Evolutionary conservation across 2,113 vertebrate genomes (phyloP), one percentile per base, ranked within the genome.

Genomic region (Bostrychus sinensis): DNA sequence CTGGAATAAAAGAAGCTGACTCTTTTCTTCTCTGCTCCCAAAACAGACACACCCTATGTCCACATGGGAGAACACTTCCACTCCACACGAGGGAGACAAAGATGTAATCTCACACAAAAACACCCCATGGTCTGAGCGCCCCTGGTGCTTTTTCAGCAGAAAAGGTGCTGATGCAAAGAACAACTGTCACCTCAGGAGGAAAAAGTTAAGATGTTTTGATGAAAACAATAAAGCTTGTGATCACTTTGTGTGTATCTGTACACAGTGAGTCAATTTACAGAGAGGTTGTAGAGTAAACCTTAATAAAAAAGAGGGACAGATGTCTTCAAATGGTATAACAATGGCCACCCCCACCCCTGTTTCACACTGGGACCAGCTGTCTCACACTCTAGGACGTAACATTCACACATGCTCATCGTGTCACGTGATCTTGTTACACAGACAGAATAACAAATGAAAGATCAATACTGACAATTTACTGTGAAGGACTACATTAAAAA

Each of bases 221-320:
- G 19, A 55, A 62, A 17, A 32, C 46, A 13, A 56, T 25, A 14
- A 30, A 25, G 62, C n/a, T 56, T 55, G 36, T 59, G 14, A 23
- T 43, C 57, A 55, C 45, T 70, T 14, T 54, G 55, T 12, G 2
- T 9, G 54, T n/a, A 32, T 23, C 25, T 7, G 16, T 23, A 23
- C 0, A 32, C 10, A 23, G 20, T 51, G 48, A 51, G 14, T 28
- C 16, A 17, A 45, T 32, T 38, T 11, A 62, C 7, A 12, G n/a
- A 13, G 37, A 19, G 23, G 30, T 16, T 41, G 25, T 25, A 48
- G 45, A 30, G 14, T 32, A n/a, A 17, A 55, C 73, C 16, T 83
- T 22, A 86, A 77, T 36, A 62, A 45, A 78, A 70, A 23, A 89
- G 86, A 74, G 16, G 78, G 86, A 60, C 90, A 91, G 90, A 91